Evolutionary conservation across 2,888 invertebrate species (phyloP).

Genomic region (Hesperia comma): DNA sequence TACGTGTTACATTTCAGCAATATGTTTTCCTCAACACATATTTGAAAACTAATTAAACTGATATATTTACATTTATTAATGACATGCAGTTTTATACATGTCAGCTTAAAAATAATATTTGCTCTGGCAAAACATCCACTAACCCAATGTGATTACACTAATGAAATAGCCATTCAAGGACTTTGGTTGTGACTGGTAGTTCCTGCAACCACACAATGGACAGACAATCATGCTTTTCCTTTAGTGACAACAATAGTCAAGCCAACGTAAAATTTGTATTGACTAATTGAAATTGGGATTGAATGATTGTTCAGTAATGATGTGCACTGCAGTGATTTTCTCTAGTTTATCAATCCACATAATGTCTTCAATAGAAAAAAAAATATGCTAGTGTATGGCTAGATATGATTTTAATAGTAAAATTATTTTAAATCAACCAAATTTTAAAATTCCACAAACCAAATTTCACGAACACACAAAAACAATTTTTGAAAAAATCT

Average conservation of each 20-base stretch:
- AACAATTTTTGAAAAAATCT: too few relatives aligned
- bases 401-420: too few relatives aligned
- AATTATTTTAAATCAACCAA: too few relatives aligned
- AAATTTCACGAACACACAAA: too few relatives aligned
- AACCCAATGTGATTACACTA: not conserved
- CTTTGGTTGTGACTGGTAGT: not conserved
- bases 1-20: not conserved
- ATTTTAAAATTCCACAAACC: too few relatives aligned
- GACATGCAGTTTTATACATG: not conserved
- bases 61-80: conserved; percentile 1
- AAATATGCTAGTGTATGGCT: too few relatives aligned
- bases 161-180: not conserved
- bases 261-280: not conserved
- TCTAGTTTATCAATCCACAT: too few relatives aligned
- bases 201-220: not conserved
- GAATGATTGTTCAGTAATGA: too few relatives aligned
- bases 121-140: not conserved
- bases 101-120: not conserved
- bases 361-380: too few relatives aligned
- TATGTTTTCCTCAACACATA: not conserved
- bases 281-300: too few relatives aligned
- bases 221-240: not conserved
- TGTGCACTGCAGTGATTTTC: too few relatives aligned
- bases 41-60: not conserved
- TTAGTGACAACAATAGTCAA: not conserved